These are phyloP conservation scores for Gymnorhina tibicen DNA, from an alignment of 2,113 vertebrate species.

Conservation along the genomic window DNA sequence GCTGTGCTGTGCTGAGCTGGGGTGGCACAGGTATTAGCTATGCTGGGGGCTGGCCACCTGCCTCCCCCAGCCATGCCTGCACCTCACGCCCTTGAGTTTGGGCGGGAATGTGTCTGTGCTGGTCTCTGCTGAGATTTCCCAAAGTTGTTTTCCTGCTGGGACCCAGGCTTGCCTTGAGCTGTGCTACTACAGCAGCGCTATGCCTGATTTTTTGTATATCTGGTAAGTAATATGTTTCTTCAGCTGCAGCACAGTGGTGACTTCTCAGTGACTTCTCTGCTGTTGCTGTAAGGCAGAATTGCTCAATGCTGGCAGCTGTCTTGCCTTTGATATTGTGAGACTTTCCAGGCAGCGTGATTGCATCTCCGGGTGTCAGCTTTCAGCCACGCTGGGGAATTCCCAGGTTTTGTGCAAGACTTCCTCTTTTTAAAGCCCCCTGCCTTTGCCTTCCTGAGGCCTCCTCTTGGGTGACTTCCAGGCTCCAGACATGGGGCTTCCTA, in stretches of 20 bases:
- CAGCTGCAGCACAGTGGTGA: neutral
- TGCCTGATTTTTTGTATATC: fast-evolving
- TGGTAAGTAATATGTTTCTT: neutral
- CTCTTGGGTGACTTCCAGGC: neutral
- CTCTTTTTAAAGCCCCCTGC: neutral
- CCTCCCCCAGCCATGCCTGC: neutral
- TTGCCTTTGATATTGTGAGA: neutral
- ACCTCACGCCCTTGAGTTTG: fast-evolving
- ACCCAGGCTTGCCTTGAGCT: neutral
- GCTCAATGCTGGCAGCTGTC: neutral
- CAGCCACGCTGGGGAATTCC: neutral
- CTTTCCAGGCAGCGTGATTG: fast-evolving
- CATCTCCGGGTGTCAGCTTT: neutral
- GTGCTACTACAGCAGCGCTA: neutral
- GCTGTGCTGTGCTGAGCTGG: neutral
- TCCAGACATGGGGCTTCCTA: neutral
- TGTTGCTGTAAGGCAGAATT: neutral
- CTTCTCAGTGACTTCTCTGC: neutral
- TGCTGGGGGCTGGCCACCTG: fast-evolving
- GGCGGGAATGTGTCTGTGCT: neutral
- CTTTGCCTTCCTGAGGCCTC: fast-evolving
- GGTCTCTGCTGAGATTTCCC: neutral
- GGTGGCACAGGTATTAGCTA: too few species aligned
- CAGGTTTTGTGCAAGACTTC: neutral
- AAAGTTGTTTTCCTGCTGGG: neutral